Evolutionary conservation across 2,797 vertebrate species (phyloP).

Genomic region (Holocentrus rufus): DNA sequence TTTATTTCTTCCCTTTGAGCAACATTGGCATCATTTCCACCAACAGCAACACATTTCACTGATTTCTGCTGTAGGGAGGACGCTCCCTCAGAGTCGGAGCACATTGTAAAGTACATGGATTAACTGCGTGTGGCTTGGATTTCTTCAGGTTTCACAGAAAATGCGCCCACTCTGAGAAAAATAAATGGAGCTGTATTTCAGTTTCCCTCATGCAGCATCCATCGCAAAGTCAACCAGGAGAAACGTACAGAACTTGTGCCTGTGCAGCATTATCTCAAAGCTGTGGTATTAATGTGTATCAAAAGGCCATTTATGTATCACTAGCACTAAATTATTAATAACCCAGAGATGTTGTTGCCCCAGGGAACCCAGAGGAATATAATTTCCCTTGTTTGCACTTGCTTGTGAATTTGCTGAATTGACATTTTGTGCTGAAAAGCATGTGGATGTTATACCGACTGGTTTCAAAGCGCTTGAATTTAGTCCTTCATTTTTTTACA

Average conservation of each 20-base stretch:
- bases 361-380: background rate
- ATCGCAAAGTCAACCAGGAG: no score
- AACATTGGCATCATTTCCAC: background rate
- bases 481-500: no score
- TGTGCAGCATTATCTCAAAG: background rate
- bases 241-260: no score
- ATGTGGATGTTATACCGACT: background rate
- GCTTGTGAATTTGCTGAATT: constrained; percentile 4
- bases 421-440: constrained; percentile 4
- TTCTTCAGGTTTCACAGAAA: background rate
- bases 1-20: background rate
- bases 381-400: background rate
- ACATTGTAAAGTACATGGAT: background rate
- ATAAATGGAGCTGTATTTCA: no score
- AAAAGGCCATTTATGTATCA: background rate
- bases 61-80: background rate
- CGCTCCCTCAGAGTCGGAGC: background rate
- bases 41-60: background rate
- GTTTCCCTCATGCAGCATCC: no score
- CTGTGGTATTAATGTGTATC: background rate
- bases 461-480: background rate
- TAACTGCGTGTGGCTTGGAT: background rate
- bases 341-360: background rate
- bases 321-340: background rate
- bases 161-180: background rate